Percentiles rank a stretch among this genome's conserved stretches.
Evolutionary conservation across 1,140 invertebrate genomes (phyloP).

Genomic region (Aricia agestis): DNA sequence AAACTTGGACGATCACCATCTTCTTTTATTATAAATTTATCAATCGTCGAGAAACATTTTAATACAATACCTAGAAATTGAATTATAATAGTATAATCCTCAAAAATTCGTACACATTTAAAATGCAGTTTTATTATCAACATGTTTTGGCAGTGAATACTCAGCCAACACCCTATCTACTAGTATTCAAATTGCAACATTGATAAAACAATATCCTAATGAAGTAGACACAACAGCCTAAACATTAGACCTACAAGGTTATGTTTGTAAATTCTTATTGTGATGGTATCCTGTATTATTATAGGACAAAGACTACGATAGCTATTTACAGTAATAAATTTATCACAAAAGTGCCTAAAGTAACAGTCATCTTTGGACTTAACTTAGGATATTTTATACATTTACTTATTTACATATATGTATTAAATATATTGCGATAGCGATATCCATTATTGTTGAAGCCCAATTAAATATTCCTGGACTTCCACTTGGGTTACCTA

Average conservation of each 20-base stretch:
- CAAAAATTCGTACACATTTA: slow-evolving; percentile 65
- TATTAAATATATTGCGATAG: slow-evolving; percentile 51
- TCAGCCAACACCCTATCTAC: slow-evolving; percentile 58
- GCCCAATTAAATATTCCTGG: slow-evolving; percentile 60
- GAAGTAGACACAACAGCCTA: slow-evolving; percentile 12
- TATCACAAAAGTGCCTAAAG: slow-evolving; percentile 68
- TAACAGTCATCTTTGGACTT: slow-evolving; percentile 67
- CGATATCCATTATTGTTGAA: slow-evolving; percentile 58
- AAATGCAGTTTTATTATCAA: slow-evolving; percentile 34
- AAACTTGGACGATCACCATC: slow-evolving; percentile 20
- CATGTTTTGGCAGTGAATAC: slow-evolving; percentile 64
- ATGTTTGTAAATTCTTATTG: slow-evolving; percentile 12
- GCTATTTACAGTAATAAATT: slow-evolving; percentile 62
- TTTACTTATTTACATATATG: slow-evolving; percentile 51
- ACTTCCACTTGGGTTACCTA: slow-evolving; percentile 75
- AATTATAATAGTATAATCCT: slow-evolving; percentile 61
- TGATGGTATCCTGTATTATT: slow-evolving; percentile 15
- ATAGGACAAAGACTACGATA: slow-evolving; percentile 43
- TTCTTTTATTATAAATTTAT: slow-evolving; percentile 17
- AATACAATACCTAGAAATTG: slow-evolving; percentile 21
- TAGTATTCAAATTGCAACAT: slow-evolving; percentile 40
- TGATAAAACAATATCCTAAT: slow-evolving; percentile 22
- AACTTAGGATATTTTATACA: slow-evolving; percentile 49
- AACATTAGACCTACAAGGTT: slow-evolving; percentile 12
- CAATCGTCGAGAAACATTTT: slow-evolving; percentile 22